phyloP scores from a whole-genome alignment of 2,113 vertebrate species.

The Sylvicapra grimmia region DNA sequence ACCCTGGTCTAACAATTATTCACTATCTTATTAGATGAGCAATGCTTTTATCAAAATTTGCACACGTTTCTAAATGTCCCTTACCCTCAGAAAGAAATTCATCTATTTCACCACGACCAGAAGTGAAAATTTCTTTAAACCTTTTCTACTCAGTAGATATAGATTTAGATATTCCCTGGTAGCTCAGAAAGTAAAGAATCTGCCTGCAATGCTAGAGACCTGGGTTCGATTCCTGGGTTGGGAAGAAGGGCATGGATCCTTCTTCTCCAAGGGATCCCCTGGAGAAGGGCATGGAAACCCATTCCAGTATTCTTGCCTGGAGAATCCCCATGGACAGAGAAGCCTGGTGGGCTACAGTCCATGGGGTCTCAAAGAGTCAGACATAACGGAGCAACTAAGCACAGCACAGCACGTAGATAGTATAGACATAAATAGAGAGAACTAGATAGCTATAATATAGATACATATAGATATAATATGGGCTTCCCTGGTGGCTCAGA shows the following conservation, averaged over 20 bases:
- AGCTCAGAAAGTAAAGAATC: not conserved
- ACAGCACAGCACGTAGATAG: not conserved
- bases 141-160: not conserved
- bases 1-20: not conserved
- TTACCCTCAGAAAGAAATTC: not conserved
- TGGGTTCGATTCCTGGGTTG: not conserved
- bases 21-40: not conserved
- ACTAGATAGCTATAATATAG: not conserved
- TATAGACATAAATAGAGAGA: not conserved
- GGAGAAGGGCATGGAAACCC: not conserved
- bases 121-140: not conserved
- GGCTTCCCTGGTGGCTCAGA: no score
- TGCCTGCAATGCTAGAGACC: not conserved
- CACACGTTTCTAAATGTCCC: not conserved
- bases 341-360: not conserved
- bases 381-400: rapidly evolving
- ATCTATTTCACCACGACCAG: not conserved
- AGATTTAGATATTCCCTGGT: not conserved
- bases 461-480: not conserved
- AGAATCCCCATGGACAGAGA: not conserved
- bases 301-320: not conserved
- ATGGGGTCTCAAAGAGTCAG: not conserved
- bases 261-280: not conserved
- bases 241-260: not conserved
- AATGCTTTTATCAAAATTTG: not conserved